Evolutionary conservation across 2,888 invertebrate genomes (phyloP).

Genomic region (Fragum fragum): DNA sequence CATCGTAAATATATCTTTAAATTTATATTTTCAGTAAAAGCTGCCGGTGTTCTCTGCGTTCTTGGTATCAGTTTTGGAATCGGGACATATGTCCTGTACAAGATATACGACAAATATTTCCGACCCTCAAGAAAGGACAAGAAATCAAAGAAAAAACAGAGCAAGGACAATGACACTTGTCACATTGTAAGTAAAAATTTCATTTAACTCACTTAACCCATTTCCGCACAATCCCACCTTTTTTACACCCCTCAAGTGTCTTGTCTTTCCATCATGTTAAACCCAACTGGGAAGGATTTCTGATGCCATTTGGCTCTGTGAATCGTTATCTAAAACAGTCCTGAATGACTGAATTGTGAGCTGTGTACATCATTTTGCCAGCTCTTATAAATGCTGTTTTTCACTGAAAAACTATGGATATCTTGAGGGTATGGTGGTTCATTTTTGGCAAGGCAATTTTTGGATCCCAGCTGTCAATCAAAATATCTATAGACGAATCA

Average conservation of each 20-base stretch:
- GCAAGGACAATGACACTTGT: constrained; percentile 40
- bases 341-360: too few relatives aligned
- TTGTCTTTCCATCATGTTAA: not conserved
- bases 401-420: too few relatives aligned
- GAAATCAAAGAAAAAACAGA: constrained; percentile 25
- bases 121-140: constrained; percentile 39
- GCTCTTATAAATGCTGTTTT: too few relatives aligned
- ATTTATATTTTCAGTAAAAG: constrained; percentile 85
- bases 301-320: too few relatives aligned
- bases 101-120: constrained; percentile 79
- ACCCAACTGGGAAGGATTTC: too few relatives aligned
- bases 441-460: too few relatives aligned
- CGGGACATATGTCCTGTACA: constrained; percentile 87
- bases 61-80: constrained; percentile 86
- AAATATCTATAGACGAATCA: too few relatives aligned
- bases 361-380: too few relatives aligned
- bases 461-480: too few relatives aligned
- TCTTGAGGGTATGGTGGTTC: too few relatives aligned
- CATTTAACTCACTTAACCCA: not conserved
- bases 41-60: constrained; percentile 86
- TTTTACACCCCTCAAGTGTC: not conserved
- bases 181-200: constrained; percentile 30
- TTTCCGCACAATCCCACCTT: not conserved
- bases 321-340: too few relatives aligned
- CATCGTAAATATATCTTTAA: too few relatives aligned